phyloP scores from a whole-genome alignment of 1,140 invertebrate species.

The Mactra quadrangularis region DNA sequence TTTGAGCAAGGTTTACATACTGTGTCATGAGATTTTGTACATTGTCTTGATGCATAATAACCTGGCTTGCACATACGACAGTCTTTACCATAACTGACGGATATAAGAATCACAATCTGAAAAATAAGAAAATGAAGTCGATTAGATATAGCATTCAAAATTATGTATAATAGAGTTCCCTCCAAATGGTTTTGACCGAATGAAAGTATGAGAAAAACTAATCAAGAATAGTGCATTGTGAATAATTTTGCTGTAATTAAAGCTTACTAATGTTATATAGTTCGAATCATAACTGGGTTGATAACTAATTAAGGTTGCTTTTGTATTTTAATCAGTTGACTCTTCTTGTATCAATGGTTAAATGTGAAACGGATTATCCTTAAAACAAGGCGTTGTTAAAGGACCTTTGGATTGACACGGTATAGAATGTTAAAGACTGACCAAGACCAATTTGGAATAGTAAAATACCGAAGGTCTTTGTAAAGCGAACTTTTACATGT shows the following conservation, averaged over 20 bases:
- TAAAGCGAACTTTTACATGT: too few species aligned
- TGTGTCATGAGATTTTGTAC: constrained; percentile 51
- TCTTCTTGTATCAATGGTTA: too few species aligned
- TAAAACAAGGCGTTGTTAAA: too few species aligned
- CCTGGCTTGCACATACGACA: constrained; percentile 52
- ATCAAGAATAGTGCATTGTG: background rate
- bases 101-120: constrained; percentile 12
- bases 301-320: background rate
- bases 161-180: too few species aligned
- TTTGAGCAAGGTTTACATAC: constrained; percentile 54
- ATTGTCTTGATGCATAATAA: constrained; percentile 41
- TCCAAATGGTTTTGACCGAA: background rate
- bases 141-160: background rate
- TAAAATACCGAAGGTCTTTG: too few species aligned
- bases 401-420: too few species aligned
- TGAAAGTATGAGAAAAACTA: background rate
- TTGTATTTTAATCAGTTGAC: background rate
- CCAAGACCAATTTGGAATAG: too few species aligned
- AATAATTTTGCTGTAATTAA: background rate
- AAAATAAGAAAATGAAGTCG: background rate
- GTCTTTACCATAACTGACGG: constrained; percentile 1
- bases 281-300: background rate
- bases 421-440: too few species aligned
- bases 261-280: too few species aligned
- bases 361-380: too few species aligned